Conservation (phyloP, 2,888 invertebrate species). For the Nyleta sp. region DNA sequence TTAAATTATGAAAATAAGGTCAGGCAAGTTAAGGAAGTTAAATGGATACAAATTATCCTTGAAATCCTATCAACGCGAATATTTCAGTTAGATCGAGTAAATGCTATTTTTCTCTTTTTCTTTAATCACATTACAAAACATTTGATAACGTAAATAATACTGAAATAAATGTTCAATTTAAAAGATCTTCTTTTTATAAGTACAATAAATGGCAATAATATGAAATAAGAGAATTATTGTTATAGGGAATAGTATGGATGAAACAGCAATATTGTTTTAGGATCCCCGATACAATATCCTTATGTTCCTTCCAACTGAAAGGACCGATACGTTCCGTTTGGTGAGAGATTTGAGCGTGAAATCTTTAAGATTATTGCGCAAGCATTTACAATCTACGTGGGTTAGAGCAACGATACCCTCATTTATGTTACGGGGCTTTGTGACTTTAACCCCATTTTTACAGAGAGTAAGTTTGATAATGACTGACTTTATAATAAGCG, state of each 20-base stretch:
- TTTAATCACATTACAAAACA: no score
- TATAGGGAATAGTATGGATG: not conserved
- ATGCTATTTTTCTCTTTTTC: no score
- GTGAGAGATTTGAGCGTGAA: slow-evolving; percentile 86
- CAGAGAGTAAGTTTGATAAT: slow-evolving; percentile 86
- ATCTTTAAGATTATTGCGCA: slow-evolving; percentile 87
- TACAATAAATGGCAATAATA: slow-evolving; percentile 1
- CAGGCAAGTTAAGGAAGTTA: no score
- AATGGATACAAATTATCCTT: no score
- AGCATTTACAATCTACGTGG: slow-evolving; percentile 87
- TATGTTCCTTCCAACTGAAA: slow-evolving; percentile 87
- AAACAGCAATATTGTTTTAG: slow-evolving; percentile 70
- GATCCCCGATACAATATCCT: slow-evolving; percentile 88
- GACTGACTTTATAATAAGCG: slow-evolving; percentile 1
- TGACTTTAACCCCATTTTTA: slow-evolving; percentile 90
- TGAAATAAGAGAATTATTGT: slow-evolving; percentile 14
- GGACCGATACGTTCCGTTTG: slow-evolving; percentile 85
- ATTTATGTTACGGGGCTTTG: slow-evolving; percentile 90
- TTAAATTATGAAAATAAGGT: no score
- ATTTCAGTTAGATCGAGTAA: no score
- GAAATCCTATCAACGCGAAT: no score
- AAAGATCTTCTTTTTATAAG: not conserved
- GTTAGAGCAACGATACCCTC: slow-evolving; percentile 91
- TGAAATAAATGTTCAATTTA: no score
- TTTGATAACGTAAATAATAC: no score